Percentiles rank a stretch among this genome's conserved stretches.
Conservation (phyloP, 2,797 vertebrate genomes). For the Oreortyx pictus region DNA sequence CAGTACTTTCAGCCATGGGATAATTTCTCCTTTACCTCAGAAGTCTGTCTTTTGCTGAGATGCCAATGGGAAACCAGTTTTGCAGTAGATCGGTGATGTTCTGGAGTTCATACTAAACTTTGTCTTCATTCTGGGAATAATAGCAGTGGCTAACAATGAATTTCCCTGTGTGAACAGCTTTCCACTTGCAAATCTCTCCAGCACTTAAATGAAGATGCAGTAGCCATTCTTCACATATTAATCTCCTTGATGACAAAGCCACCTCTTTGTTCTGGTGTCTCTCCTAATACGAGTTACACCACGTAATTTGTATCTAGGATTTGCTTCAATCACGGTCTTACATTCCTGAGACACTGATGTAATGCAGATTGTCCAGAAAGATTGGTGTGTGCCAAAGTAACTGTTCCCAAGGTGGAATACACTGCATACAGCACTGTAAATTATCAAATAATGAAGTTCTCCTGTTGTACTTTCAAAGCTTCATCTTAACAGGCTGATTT, state of each 20-base stretch:
- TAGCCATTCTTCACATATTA: slow-evolving; percentile 63
- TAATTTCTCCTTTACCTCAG: neutral
- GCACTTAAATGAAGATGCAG: slow-evolving; percentile 64
- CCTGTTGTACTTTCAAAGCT: slow-evolving; percentile 61
- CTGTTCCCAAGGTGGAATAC: slow-evolving; percentile 61
- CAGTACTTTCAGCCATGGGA: slow-evolving; percentile 60
- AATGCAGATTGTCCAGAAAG: slow-evolving; percentile 72
- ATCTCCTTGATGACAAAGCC: slow-evolving; percentile 71
- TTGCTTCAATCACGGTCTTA: slow-evolving; percentile 66
- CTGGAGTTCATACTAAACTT: slow-evolving; percentile 49
- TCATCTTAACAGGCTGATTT: slow-evolving; percentile 63
- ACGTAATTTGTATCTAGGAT: slow-evolving; percentile 71
- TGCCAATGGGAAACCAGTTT: slow-evolving; percentile 6
- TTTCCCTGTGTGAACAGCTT: slow-evolving; percentile 56
- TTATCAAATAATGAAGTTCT: slow-evolving; percentile 67
- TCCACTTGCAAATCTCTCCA: slow-evolving; percentile 53
- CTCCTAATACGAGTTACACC: slow-evolving; percentile 51
- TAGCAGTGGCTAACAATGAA: slow-evolving; percentile 46
- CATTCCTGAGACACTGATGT: slow-evolving; percentile 72
- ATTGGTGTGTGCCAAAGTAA: slow-evolving; percentile 66
- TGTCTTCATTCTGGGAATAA: slow-evolving; percentile 47
- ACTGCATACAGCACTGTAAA: slow-evolving; percentile 39
- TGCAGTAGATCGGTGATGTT: neutral
- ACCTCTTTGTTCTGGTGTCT: slow-evolving; percentile 65
- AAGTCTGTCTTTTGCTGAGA: neutral